Conservation (phyloP, 1,140 invertebrate species). For the Babylonia areolata region DNA sequence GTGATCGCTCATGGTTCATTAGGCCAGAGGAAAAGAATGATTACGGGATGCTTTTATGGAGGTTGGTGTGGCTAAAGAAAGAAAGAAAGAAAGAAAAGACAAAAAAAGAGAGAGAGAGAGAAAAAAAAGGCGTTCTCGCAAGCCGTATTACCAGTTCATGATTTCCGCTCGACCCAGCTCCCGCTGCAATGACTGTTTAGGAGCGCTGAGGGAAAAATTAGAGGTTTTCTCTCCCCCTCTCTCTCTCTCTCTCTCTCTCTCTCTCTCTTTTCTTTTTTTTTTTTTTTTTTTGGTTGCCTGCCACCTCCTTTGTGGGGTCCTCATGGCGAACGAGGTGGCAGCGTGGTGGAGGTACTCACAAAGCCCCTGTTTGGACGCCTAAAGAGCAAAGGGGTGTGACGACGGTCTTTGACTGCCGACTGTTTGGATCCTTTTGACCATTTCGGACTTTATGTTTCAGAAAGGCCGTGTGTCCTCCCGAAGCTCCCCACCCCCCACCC, state of each 20-base stretch:
- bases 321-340: background rate
- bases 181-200: no score
- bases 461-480: no score
- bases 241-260: no score
- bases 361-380: background rate
- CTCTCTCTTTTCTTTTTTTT: no score
- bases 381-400: background rate
- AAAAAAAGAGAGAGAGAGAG: background rate
- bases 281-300: no score
- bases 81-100: no score
- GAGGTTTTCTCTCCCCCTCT: no score
- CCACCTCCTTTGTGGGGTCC: background rate
- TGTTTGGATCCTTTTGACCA: background rate
- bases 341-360: background rate
- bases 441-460: background rate
- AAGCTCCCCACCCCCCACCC: no score
- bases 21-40: conserved; percentile 9
- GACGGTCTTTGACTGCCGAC: background rate
- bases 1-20: conserved; percentile 26
- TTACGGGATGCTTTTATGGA: conserved; percentile 23
- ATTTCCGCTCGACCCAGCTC: no score
- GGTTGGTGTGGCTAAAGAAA: background rate
- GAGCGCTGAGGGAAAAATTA: no score
- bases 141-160: no score
- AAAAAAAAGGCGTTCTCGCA: background rate